Evolutionary conservation across 2,888 invertebrate genomes (phyloP).

Genomic region (Rhimphoctona megacephalus): DNA sequence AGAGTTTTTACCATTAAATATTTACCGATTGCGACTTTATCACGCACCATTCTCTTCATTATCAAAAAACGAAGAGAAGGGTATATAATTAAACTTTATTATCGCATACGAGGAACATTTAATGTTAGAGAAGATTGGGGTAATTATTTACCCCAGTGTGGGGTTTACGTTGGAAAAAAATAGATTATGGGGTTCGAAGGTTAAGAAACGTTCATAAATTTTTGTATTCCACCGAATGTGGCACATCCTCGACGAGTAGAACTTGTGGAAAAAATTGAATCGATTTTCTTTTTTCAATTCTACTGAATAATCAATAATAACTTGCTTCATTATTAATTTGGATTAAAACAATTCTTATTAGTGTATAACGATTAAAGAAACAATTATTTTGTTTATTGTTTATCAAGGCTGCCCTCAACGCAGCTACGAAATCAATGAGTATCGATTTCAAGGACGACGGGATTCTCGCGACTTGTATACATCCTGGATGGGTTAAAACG

Average conservation of each 20-base stretch:
- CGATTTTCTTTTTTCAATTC: neutral
- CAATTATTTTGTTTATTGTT: slow-evolving; percentile 39
- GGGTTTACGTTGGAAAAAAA: too few relatives aligned
- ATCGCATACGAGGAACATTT: too few relatives aligned
- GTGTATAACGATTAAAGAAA: neutral
- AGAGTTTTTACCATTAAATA: too few relatives aligned
- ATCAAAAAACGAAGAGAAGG: too few relatives aligned
- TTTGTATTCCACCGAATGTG: neutral
- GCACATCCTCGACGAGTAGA: neutral
- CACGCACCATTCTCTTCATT: too few relatives aligned
- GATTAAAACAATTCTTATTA: neutral
- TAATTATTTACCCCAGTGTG: too few relatives aligned
- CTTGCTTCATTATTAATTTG: neutral
- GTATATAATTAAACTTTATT: too few relatives aligned
- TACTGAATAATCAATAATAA: neutral
- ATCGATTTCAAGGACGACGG: slow-evolving; percentile 91
- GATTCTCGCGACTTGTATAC: slow-evolving; percentile 91
- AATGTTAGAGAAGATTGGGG: too few relatives aligned
- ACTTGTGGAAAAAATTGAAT: too few relatives aligned
- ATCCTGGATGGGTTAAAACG: slow-evolving; percentile 97
- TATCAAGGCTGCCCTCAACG: slow-evolving; percentile 92
- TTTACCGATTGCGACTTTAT: too few relatives aligned
- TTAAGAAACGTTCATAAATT: neutral
- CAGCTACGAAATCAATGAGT: slow-evolving; percentile 94
- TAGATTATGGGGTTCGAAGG: too few relatives aligned